These are phyloP conservation scores for Mareca strepera DNA, from an alignment of 2,797 vertebrate genomes.

Conservation along the genomic window DNA sequence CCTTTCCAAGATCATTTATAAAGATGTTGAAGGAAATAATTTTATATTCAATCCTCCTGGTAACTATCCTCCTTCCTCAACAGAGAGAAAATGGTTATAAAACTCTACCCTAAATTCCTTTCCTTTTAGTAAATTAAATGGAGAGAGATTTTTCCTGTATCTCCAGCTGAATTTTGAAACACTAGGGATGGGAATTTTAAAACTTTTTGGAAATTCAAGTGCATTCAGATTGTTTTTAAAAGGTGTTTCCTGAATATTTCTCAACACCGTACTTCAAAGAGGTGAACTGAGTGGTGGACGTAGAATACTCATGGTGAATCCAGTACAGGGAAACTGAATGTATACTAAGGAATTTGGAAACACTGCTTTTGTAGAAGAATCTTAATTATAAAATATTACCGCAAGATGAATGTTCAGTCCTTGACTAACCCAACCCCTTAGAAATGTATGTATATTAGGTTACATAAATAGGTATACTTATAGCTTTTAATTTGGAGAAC, in stretches of 20 bases:
- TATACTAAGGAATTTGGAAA: neutral
- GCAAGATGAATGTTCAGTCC: neutral
- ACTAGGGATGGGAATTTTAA: neutral
- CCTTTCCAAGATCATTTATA: neutral
- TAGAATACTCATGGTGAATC: neutral
- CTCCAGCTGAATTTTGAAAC: neutral
- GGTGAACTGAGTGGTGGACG: neutral
- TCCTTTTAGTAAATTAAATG: neutral
- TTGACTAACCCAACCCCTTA: neutral
- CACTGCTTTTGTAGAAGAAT: neutral
- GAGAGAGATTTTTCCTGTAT: neutral
- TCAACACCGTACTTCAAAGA: neutral
- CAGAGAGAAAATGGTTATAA: neutral
- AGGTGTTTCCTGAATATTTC: neutral
- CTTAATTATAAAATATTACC: neutral
- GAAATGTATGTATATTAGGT: neutral
- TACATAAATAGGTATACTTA: neutral
- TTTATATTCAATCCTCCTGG: neutral
- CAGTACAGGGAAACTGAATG: fast-evolving
- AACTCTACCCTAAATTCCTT: neutral
- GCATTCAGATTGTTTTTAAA: neutral
- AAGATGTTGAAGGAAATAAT: neutral
- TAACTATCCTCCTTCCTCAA: neutral
- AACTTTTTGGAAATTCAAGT: neutral
- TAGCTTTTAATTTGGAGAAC: neutral